Base-by-base conservation (phyloP, 1,140 invertebrate genomes). In the Manduca sexta region DNA sequence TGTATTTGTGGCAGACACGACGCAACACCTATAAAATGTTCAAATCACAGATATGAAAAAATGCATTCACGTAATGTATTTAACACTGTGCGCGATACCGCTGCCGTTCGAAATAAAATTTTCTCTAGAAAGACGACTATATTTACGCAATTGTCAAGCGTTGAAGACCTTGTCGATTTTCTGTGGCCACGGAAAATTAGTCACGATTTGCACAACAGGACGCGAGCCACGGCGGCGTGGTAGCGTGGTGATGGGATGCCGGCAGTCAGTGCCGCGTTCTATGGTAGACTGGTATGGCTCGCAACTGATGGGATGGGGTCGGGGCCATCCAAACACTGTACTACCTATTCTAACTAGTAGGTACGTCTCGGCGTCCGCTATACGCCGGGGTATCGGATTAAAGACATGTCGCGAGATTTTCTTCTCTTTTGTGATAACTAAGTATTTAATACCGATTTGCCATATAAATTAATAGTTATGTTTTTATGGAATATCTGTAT, bases 281-380 rank as follows among this genome's bases (percentile, higher is more conserved):
- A 71, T 76, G 69, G 65, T 76, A 61, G 41, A 79, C 75, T 79
- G 46, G 48, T 56, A 47, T 57, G 40, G 42, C 48, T 44, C 38
- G 45, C 64, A 60, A 55, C 52, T 65, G 60, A 71, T 73, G 65
- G 69, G 69, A 71, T 67, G 70, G 66, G 69, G 73, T 73, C 75
- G 67, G 54, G 67, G 71, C 67, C 67, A 60, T 55, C 55, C 63
- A 71, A 71, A 69, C 69, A 68, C 39, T 63, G 49, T 54, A 57
- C 52, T 63, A 57, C 56, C 52, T 59, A 61, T 48, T 61, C 56
- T 31, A 43, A 38, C 48, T 49, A 52, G 47, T 57, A 53, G 41
- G 52, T 57, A 49, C 47, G 51, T 43, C 42, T 49, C 43, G 14
- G 18, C 11, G 33, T n/a, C 30, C 8, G 33, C 13, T 35, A 15